phyloP scores from a whole-genome alignment of 2,797 vertebrate genomes.

The Onychomys leucogaster region DNA sequence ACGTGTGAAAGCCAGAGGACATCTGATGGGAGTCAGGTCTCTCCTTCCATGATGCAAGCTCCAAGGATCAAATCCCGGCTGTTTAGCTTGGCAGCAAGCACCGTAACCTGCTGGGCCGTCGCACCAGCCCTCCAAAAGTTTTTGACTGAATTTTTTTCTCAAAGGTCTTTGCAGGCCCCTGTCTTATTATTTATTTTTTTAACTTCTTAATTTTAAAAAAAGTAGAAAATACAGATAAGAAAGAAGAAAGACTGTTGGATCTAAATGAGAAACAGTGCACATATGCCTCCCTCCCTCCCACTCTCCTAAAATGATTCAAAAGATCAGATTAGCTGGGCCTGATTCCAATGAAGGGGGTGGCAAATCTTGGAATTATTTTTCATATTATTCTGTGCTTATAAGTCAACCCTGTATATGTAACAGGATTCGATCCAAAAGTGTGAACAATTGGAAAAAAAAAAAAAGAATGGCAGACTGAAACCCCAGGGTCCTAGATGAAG shows the following conservation, averaged over 20 bases:
- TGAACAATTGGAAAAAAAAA: not conserved
- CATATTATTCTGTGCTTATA: not conserved
- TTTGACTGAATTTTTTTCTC: not conserved
- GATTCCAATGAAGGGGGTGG: constrained; percentile 16
- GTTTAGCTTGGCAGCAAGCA: not conserved
- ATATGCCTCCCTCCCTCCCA: constrained; percentile 55
- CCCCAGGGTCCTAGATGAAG: not conserved
- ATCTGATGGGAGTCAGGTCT: not conserved
- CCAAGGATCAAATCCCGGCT: not conserved
- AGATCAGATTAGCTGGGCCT: constrained; percentile 47
- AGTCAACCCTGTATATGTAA: not conserved
- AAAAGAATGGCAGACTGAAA: not conserved
- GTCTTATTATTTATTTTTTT: constrained; percentile 23
- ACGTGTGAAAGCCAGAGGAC: not conserved
- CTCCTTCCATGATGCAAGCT: not conserved
- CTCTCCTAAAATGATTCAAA: constrained; percentile 60
- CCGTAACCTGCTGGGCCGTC: too few species aligned
- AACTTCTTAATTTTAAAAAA: constrained; percentile 36
- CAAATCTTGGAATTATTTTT: constrained; percentile 36
- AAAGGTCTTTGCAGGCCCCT: not conserved
- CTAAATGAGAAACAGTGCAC: constrained; percentile 44
- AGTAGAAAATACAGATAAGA: not conserved
- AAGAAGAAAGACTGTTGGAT: constrained; percentile 28
- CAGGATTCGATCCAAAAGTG: not conserved
- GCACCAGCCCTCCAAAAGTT: not conserved